A percentile compares a stretch with the other conserved stretches of the same genome.
Conservation (phyloP, 2,797 vertebrate genomes). For the Adelosebastes latens region DNA sequence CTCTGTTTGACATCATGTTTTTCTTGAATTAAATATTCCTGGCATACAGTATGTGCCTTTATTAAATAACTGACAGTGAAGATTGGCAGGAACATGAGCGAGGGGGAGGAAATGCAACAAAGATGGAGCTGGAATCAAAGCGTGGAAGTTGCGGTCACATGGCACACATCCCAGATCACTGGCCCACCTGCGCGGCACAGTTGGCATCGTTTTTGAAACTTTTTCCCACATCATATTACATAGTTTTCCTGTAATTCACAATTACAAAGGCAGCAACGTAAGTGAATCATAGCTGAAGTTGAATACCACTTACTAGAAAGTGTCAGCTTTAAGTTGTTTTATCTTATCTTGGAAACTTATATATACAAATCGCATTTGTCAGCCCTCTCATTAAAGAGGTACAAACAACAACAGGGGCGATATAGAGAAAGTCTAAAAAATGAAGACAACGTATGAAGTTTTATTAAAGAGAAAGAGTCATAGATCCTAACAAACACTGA, state of each 20-base stretch:
- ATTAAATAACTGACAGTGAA: not conserved
- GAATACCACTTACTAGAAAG: not conserved
- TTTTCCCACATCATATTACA: not conserved
- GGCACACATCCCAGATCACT: conserved; percentile 11
- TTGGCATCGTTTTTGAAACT: not conserved
- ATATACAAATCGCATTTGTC: no score
- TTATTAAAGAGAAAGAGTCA: not conserved
- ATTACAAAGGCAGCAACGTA: not conserved
- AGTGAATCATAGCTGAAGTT: not conserved
- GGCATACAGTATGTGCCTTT: not conserved
- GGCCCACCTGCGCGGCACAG: conserved; percentile 8
- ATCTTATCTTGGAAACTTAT: no score
- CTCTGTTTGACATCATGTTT: not conserved
- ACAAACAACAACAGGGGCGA: conserved; percentile 11
- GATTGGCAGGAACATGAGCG: not conserved
- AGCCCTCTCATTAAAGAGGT: not conserved
- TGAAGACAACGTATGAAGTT: not conserved
- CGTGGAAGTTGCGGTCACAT: conserved; percentile 1
- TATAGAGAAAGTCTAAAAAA: not conserved
- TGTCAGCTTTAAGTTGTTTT: not conserved
- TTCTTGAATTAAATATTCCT: not conserved
- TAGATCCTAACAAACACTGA: conserved; percentile 24
- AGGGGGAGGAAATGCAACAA: conserved; percentile 2
- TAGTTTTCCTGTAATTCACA: not conserved
- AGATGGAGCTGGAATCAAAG: conserved; percentile 26